A percentile compares a stretch with the other conserved stretches of the same genome.
These are phyloP conservation scores for Onychomys torridus DNA, from an alignment of 2,797 vertebrate species.

Conservation along the genomic window DNA sequence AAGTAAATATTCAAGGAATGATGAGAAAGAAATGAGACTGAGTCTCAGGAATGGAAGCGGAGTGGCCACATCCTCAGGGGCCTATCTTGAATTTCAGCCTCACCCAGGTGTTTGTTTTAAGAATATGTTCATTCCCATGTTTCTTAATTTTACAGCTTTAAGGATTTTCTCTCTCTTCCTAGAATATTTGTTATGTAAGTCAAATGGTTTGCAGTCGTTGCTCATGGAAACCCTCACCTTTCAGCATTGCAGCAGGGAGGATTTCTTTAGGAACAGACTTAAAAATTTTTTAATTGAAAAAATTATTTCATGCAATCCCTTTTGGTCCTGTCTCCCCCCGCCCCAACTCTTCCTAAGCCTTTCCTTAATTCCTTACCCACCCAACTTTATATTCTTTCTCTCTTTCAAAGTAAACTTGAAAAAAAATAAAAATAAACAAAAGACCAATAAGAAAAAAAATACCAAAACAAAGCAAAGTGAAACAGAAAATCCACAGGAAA, in stretches of 20 bases:
- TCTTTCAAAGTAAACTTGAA: neutral
- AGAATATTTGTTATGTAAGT: conserved; percentile 15
- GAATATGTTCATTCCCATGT: neutral
- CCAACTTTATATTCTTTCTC: neutral
- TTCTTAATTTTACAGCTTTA: conserved; percentile 22
- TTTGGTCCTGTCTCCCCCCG: neutral
- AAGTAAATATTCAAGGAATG: neutral
- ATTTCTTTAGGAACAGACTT: neutral
- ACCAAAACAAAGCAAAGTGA: neutral
- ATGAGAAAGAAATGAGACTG: neutral
- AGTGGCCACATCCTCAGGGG: neutral
- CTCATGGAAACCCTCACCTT: neutral
- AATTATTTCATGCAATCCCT: neutral
- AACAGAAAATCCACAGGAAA: neutral
- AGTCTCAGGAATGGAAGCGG: neutral
- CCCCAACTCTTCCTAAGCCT: neutral
- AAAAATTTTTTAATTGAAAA: neutral
- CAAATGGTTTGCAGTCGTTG: neutral
- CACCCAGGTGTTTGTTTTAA: neutral
- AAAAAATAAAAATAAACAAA: neutral
- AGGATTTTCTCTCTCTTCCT: neutral
- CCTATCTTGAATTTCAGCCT: neutral
- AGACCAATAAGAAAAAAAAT: neutral
- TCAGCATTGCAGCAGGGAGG: rapidly evolving
- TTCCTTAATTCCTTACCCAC: neutral